Evolutionary conservation across 1,140 invertebrate genomes (phyloP).

Genomic region (Eufriesea mexicana): DNA sequence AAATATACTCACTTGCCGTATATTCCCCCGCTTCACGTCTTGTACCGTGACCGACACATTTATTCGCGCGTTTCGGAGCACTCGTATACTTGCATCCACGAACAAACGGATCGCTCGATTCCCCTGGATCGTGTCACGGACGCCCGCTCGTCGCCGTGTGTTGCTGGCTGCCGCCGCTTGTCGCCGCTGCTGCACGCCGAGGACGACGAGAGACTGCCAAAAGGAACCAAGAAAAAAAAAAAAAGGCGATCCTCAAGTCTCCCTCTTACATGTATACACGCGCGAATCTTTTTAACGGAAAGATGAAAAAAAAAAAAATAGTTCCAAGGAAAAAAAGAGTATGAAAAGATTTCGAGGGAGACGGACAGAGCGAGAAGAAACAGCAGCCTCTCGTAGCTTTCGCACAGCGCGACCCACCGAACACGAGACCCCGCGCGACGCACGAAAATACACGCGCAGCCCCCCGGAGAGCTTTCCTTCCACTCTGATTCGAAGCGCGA

Average conservation of each 20-base stretch:
- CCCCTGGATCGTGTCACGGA: constrained; percentile 62
- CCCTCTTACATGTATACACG: neutral
- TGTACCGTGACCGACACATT: constrained; percentile 78
- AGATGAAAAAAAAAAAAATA: neutral
- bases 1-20: constrained; percentile 75
- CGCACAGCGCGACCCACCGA: constrained; percentile 11
- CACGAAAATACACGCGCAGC: constrained; percentile 43
- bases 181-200: constrained; percentile 54
- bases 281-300: neutral
- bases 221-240: constrained; percentile 19
- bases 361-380: constrained; percentile 22
- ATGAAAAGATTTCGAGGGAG: constrained; percentile 3
- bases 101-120: constrained; percentile 63
- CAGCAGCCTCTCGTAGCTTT: constrained; percentile 5
- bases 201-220: constrained; percentile 25
- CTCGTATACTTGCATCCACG: constrained; percentile 59
- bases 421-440: constrained; percentile 11
- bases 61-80: constrained; percentile 66
- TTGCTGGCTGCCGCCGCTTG: constrained; percentile 62
- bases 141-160: constrained; percentile 45
- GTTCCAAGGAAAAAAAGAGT: neutral
- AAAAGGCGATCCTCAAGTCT: constrained; percentile 14
- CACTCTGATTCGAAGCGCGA: neutral
- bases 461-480: constrained; percentile 3
- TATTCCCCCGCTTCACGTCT: constrained; percentile 71